Evolutionary conservation across 2,888 invertebrate species (phyloP).

Genomic region (Hedychridium roseum): DNA sequence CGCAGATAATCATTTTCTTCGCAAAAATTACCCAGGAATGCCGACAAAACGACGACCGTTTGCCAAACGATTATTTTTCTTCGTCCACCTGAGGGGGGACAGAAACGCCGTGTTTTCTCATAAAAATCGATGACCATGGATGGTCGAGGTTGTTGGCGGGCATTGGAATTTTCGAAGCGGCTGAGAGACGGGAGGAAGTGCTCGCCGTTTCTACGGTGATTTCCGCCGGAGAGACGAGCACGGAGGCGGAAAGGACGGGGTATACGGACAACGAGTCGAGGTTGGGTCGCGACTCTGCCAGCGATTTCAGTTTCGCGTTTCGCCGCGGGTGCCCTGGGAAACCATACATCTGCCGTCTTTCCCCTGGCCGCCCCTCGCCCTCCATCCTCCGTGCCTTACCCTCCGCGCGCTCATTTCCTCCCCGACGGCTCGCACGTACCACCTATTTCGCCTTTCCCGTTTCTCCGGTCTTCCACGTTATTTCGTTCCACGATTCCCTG

Average conservation of each 20-base stretch:
- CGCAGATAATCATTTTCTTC: no score
- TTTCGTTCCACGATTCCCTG: no score
- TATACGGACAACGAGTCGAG: constrained; percentile 11
- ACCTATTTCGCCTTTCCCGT: constrained; percentile 6
- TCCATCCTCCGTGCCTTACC: constrained; percentile 16
- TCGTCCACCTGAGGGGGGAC: no score
- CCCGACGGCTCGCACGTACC: constrained; percentile 6
- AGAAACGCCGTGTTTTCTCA: no score
- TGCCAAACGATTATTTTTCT: no score
- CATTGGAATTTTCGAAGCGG: no score
- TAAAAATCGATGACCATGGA: no score
- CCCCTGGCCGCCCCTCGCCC: constrained; percentile 35
- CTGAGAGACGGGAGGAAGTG: neutral
- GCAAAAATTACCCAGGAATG: no score
- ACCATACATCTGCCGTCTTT: constrained; percentile 56
- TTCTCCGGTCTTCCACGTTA: constrained; percentile 7
- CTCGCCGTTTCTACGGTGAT: constrained; percentile 8
- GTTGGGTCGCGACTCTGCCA: constrained; percentile 38
- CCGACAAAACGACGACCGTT: no score
- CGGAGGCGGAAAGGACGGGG: neutral
- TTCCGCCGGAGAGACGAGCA: constrained; percentile 13
- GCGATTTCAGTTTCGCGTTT: constrained; percentile 51
- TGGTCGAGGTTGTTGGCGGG: no score
- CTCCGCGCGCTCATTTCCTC: constrained; percentile 5
- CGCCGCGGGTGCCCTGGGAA: constrained; percentile 60